A percentile compares a stretch with the other conserved stretches of the same genome.
Evolutionary conservation across 2,888 invertebrate genomes (phyloP).

Genomic region (Patella depressa): DNA sequence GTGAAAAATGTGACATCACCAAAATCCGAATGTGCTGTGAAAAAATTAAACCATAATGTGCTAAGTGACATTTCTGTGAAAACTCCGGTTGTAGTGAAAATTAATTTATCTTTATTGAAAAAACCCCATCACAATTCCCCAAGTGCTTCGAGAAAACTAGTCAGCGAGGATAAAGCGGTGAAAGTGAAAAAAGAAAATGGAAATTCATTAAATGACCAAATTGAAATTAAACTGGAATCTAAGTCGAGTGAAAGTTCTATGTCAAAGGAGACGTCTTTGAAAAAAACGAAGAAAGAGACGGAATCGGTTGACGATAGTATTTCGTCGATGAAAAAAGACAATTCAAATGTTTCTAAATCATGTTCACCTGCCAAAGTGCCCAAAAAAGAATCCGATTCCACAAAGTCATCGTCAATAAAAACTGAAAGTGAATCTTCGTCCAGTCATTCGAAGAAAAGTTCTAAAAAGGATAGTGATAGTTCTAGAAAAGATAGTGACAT

Average conservation of each 20-base stretch:
- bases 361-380: neutral
- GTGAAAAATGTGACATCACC: neutral
- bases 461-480: neutral
- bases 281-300: neutral
- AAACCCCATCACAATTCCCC: neutral
- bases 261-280: neutral
- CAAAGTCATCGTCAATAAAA: neutral
- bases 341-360: neutral
- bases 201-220: too few species aligned
- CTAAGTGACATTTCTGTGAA: neutral
- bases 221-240: too few species aligned
- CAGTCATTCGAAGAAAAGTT: neutral
- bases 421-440: neutral
- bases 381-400: conserved; percentile 2
- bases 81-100: neutral
- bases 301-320: neutral
- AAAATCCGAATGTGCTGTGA: neutral
- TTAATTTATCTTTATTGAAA: neutral
- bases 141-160: too few species aligned
- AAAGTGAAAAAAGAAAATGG: too few species aligned
- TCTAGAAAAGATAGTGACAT: too few species aligned
- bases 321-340: neutral
- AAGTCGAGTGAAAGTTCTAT: conserved; percentile 2
- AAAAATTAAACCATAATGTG: neutral
- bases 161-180: too few species aligned